These are phyloP conservation scores for Circaetus cinerascens DNA, from an alignment of 2,113 vertebrate genomes.

Conservation along the genomic window DNA sequence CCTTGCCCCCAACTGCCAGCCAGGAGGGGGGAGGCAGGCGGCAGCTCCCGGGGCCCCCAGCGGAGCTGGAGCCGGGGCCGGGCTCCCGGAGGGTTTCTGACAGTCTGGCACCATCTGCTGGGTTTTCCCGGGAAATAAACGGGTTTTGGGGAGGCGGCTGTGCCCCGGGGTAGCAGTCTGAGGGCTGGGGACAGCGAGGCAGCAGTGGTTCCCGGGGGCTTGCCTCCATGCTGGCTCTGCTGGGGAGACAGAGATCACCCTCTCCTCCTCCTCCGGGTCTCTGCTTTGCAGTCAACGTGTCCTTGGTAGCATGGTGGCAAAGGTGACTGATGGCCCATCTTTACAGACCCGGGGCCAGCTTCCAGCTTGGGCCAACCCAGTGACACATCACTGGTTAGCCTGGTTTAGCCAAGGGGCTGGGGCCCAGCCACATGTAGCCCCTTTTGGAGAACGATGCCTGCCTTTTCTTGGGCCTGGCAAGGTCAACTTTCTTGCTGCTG, in stretches of 20 bases:
- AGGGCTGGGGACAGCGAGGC: neutral
- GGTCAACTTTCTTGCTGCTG: neutral
- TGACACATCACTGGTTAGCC: neutral
- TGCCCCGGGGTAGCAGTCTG: neutral
- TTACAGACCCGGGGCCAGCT: neutral
- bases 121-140: neutral
- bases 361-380: neutral
- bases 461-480: neutral
- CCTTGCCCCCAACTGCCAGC: neutral
- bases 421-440: too few species aligned
- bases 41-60: neutral
- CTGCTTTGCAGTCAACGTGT: neutral
- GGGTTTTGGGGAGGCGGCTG: neutral
- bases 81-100: conserved; percentile 43
- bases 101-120: conserved; percentile 68
- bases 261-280: neutral
- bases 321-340: neutral
- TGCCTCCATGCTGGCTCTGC: neutral
- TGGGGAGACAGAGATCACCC: too few species aligned
- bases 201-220: neutral
- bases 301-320: neutral
- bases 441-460: neutral
- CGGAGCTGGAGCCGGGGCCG: neutral
- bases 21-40: neutral
- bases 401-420: neutral